These are phyloP conservation scores for zebrafish (Danio rerio) DNA, from an alignment of 2,113 vertebrate genomes.

Conservation along the genomic window DNA sequence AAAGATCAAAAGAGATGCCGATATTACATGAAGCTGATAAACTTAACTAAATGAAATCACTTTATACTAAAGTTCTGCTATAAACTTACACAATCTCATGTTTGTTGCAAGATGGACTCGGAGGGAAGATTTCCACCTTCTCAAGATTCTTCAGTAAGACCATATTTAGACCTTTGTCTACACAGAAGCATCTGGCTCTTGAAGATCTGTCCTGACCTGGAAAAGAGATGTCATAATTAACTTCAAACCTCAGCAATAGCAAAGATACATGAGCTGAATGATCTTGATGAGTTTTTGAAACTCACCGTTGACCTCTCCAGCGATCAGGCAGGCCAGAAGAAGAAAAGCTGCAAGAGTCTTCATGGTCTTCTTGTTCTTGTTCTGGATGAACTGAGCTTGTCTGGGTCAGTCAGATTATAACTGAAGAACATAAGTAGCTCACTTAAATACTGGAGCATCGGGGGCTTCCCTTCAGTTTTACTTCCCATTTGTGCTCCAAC, in stretches of 20 bases:
- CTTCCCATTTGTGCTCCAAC: background rate
- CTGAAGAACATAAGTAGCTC: background rate
- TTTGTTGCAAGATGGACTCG: constrained; percentile 23
- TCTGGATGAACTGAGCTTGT: background rate
- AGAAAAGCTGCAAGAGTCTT: constrained; percentile 9
- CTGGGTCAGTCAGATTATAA: constrained; percentile 13
- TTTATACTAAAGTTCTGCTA: background rate
- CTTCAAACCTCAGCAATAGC: background rate
- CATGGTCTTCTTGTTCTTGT: constrained; percentile 10
- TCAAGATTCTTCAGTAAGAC: constrained; percentile 16
- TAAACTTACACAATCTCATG: constrained; percentile 29
- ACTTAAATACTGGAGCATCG: constrained; percentile 29
- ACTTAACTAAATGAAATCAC: background rate
- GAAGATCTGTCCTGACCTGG: constrained; percentile 18
- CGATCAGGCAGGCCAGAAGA: constrained; percentile 11
- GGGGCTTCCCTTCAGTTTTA: constrained; percentile 15
- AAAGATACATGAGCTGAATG: background rate
- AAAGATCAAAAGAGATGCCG: background rate
- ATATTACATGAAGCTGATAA: background rate
- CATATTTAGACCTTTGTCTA: background rate
- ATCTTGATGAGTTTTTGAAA: background rate
- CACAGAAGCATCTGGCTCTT: constrained; percentile 19
- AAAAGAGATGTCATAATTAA: background rate
- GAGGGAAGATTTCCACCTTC: constrained; percentile 24
- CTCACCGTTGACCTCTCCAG: constrained; percentile 23